These are phyloP conservation scores for Atta texana DNA, from an alignment of 1,140 invertebrate genomes.

Conservation along the genomic window DNA sequence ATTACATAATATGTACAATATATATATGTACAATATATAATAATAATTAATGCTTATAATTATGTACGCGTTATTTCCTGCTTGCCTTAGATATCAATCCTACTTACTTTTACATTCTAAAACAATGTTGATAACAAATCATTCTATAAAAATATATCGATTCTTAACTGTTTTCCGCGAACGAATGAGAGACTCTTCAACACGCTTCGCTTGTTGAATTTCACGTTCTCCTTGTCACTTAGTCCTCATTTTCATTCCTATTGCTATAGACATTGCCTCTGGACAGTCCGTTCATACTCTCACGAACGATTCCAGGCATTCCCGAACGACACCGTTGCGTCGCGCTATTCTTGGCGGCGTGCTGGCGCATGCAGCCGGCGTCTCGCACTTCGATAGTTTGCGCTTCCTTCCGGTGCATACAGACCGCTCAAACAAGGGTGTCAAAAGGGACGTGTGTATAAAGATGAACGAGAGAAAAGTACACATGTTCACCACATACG, in stretches of 20 bases:
- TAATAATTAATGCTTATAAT: too few species aligned
- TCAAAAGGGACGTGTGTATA: slow-evolving; percentile 63
- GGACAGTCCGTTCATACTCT: slow-evolving; percentile 63
- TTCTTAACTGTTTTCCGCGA: slow-evolving; percentile 7
- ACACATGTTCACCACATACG: background rate
- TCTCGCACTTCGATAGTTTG: slow-evolving; percentile 62
- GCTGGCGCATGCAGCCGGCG: slow-evolving; percentile 70
- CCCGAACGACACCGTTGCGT: slow-evolving; percentile 60
- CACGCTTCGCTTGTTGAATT: slow-evolving; percentile 35
- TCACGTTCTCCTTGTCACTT: background rate
- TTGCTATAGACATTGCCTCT: slow-evolving; percentile 12
- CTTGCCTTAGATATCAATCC: background rate
- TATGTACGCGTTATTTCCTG: background rate
- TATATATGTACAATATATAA: too few species aligned
- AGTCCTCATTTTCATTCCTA: slow-evolving; percentile 57
- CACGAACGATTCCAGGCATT: slow-evolving; percentile 77
- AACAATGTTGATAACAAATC: slow-evolving; percentile 11
- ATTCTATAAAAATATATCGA: slow-evolving; percentile 25
- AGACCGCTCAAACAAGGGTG: slow-evolving; percentile 68
- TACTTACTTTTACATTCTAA: background rate
- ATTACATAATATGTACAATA: background rate
- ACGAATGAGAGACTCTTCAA: slow-evolving; percentile 37
- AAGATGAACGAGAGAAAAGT: slow-evolving; percentile 2
- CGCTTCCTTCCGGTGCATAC: slow-evolving; percentile 78
- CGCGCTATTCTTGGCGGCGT: slow-evolving; percentile 76